phyloP scores from a whole-genome alignment of 2,888 invertebrate genomes.

The Coremacera marginata region DNA sequence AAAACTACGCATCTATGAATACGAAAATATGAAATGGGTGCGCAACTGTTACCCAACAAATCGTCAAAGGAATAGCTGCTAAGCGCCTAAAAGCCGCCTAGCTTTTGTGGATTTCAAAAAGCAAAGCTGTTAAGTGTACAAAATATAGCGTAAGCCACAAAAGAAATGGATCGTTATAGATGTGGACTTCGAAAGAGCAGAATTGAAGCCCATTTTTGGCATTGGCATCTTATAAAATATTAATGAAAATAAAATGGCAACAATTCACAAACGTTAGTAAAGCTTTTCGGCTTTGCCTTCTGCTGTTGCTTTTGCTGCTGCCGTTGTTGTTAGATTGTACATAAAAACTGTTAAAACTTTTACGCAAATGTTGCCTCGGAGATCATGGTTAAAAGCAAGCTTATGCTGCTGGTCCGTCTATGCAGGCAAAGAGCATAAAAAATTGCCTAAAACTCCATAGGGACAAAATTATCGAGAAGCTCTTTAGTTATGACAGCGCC shows the following conservation, averaged over 20 bases:
- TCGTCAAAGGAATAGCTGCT: background rate
- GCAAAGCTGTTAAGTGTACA: slow-evolving; percentile 1
- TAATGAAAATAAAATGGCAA: slow-evolving; percentile 30
- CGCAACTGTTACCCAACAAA: too few species aligned
- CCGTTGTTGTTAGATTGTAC: slow-evolving; percentile 3
- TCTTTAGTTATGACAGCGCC: background rate
- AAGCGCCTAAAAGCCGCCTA: background rate
- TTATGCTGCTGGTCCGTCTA: background rate
- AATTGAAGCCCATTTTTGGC: slow-evolving; percentile 15
- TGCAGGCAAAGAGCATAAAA: background rate
- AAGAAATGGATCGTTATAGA: background rate
- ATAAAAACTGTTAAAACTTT: slow-evolving; percentile 25
- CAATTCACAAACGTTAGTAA: slow-evolving; percentile 47
- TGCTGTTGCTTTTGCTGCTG: background rate
- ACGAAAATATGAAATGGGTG: too few species aligned
- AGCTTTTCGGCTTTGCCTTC: slow-evolving; percentile 50
- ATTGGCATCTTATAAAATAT: slow-evolving; percentile 33
- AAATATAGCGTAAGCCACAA: background rate
- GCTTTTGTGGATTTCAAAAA: background rate
- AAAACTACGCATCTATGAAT: too few species aligned
- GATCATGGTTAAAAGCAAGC: slow-evolving; percentile 12
- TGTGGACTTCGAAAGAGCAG: background rate
- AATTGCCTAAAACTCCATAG: slow-evolving; percentile 25
- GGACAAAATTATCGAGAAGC: slow-evolving; percentile 25
- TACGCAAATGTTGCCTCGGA: slow-evolving; percentile 24